Evolutionary conservation across 2,113 vertebrate species (phyloP).

Genomic region (Chloropsis hardwickii): DNA sequence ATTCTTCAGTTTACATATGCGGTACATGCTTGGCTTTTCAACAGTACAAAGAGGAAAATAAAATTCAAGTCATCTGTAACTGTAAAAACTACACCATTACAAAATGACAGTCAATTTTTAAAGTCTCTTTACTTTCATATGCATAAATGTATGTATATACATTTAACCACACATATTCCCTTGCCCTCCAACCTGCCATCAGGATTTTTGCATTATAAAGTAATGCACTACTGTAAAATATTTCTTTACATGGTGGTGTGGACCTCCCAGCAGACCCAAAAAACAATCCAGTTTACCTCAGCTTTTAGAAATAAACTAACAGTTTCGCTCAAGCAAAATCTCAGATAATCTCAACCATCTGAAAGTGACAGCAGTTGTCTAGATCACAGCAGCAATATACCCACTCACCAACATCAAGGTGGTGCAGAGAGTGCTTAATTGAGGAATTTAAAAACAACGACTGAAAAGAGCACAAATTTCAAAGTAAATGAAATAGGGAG

Average conservation of each 20-base stretch:
- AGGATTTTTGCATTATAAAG: neutral
- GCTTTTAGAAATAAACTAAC: constrained; percentile 40
- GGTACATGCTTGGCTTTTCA: neutral
- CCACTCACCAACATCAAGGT: constrained; percentile 41
- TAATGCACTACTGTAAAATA: neutral
- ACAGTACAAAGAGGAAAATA: neutral
- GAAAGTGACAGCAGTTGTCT: constrained; percentile 55
- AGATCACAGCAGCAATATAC: constrained; percentile 10
- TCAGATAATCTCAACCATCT: constrained; percentile 22
- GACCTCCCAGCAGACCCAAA: neutral
- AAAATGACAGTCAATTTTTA: neutral
- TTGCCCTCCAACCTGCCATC: neutral
- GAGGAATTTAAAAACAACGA: constrained; percentile 51
- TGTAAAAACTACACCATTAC: neutral
- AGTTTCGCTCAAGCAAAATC: constrained; percentile 14
- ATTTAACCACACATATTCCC: neutral
- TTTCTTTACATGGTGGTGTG: neutral
- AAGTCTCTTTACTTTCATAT: neutral
- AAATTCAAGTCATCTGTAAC: neutral
- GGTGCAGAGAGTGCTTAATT: constrained; percentile 34
- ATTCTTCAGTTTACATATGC: neutral
- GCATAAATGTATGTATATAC: neutral
- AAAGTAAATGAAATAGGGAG: constrained; percentile 45
- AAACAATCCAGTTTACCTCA: neutral
- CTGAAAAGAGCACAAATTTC: constrained; percentile 48